Base-by-base conservation (phyloP, 92 coral and sea anemone species). In the Actinostola sp. region DNA sequence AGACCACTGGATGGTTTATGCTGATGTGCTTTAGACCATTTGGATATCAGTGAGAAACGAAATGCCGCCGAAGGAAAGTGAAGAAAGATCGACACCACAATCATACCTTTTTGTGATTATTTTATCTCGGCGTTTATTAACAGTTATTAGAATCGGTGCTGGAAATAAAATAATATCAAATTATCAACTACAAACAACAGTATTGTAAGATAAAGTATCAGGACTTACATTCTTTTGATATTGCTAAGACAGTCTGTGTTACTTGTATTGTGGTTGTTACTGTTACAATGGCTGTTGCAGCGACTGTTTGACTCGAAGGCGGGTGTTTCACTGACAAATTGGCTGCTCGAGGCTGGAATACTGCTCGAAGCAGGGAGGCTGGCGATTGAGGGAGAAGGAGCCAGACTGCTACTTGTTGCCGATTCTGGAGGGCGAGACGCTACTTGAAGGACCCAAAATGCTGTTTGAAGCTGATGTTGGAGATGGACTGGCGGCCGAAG, bases 191-290 rank as follows among this genome's bases (percentile, higher is more conserved):
- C 56, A 49, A 49, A 49, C 56, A 49, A 49, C 21, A 49, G 24
- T 49, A 4, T 11, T 13, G 19, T 48, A 48, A 3, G 19, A 13
- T 17, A 13, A n/a, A 48, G 19, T 13, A 57, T 4, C 3, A 14
- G 4, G 12, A 24, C 63, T 57, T 57, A 57, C 63, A 27, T 57
- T 30, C 63, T 57, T 57, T 57, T 57, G 38, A 35, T 19, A 27
- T 38, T 4, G 36, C 16, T 0, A 27, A n/a, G 38, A 57, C 36
- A 13, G 38, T 57, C 13, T 57, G 63, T 4, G 63, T 57, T 3
- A 26, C 63, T 57, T 57, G 63, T 9, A 57, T 20, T 11, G 63
- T 57, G 1, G n/a, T 30, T 4, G 63, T 57, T 27, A 57, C 21
- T 14, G 36, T 29, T 13, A 27, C 13, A 3, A 38, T 57, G 10